phyloP scores from a whole-genome alignment of 2,888 invertebrate genomes.

The Uloborus plumipes region DNA sequence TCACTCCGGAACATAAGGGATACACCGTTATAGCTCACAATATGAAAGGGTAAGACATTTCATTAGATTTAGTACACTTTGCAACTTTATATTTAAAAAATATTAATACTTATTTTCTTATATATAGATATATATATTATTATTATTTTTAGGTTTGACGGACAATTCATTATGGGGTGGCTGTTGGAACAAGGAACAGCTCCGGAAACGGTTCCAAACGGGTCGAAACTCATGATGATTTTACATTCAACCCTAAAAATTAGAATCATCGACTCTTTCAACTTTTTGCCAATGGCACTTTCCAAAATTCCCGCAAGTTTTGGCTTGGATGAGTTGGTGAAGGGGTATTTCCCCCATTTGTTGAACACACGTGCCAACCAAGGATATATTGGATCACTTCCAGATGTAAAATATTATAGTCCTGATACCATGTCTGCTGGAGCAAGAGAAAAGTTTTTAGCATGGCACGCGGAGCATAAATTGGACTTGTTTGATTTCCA shows the following conservation, averaged over 20 bases:
- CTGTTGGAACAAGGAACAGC: constrained; percentile 7
- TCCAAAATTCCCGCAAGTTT: constrained; percentile 30
- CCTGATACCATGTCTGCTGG: constrained; percentile 17
- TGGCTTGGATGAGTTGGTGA: constrained; percentile 9
- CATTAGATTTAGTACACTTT: too few species aligned
- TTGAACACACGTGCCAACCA: constrained; percentile 35
- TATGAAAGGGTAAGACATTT: not conserved
- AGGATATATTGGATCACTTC: constrained; percentile 4
- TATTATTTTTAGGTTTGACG: constrained; percentile 22
- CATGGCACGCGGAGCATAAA: constrained; percentile 2
- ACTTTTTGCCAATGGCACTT: constrained; percentile 33
- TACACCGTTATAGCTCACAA: not conserved
- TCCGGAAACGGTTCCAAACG: constrained; percentile 14
- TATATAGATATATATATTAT: too few species aligned
- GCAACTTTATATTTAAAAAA: too few species aligned
- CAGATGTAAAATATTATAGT: not conserved
- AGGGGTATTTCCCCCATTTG: constrained; percentile 45
- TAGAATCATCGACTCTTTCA: constrained; percentile 33
- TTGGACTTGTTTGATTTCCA: too few species aligned
- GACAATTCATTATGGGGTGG: constrained; percentile 23
- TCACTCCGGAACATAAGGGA: not conserved
- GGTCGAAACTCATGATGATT: constrained; percentile 17
- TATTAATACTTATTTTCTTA: too few species aligned
- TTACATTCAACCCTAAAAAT: not conserved
- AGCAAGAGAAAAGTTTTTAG: not conserved